Base-by-base conservation (phyloP, 2,797 vertebrate species). In the Cyprinodon diabolis region DNA sequence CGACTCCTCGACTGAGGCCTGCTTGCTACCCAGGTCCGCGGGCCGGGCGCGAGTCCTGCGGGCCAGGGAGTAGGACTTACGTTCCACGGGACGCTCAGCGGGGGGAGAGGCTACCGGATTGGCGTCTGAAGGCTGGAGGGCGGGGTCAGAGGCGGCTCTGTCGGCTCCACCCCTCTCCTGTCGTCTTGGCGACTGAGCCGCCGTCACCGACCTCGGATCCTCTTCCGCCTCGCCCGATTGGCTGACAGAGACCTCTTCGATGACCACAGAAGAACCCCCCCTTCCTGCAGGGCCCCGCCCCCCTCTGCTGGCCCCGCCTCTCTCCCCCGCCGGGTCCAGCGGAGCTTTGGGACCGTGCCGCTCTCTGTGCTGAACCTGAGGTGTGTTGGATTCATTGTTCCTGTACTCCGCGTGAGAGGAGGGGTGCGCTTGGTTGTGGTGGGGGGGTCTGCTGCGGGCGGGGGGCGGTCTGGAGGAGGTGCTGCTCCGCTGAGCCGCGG, bases 51-150 rank as follows among this genome's bases (percentile, higher is more conserved):
- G 95, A 87, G 96, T 98, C 90, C 98, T 96, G 80, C 98, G 96
- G 5, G 94, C 97, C 73, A 96, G 95, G 0, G 96, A 96, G 80
- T 98, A 99, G 0, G 98, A 99, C 76, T 99, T 99, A 83, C 97
- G 96, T 84, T 99, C 98, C 2, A 98, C 81, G 0, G 96, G 96
- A 75, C 95, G 94, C 89, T 99, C 98, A 0, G 95, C 89, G 19
- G 92, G 91, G 4, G 95, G 92, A 0, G 95, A 95, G 0, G 79
- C 78, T 10, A 94, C 94, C 68, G 81, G 81, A 55, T 70, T 80
- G 69, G 78, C n/a, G 0, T 63, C 51, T 4, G 70, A 21, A 21
- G 68, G 30, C 62, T 57, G 79, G 0, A 5, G 73, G 58, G 79
- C 1, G 30, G 87, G 2, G 49, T 86, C 70, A 5, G 77, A 65